These are phyloP conservation scores for Plemyria rubiginata DNA, from an alignment of 2,888 invertebrate species.

Conservation along the genomic window DNA sequence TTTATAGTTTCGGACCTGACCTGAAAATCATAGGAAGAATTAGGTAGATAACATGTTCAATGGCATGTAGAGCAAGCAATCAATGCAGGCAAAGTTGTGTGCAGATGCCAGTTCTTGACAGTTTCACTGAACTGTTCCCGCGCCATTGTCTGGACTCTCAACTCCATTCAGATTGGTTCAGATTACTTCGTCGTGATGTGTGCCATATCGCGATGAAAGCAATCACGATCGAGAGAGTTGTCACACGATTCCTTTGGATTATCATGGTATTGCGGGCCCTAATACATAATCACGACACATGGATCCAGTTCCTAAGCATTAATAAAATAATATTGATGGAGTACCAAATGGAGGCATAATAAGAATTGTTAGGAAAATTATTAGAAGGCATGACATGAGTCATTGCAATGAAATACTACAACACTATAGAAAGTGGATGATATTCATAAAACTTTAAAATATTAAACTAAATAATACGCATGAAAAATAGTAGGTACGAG, in stretches of 20 bases:
- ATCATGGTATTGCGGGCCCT: constrained; percentile 45
- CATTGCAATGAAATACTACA: background rate
- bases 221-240: constrained; percentile 65
- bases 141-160: constrained; percentile 38
- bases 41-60: background rate
- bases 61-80: background rate
- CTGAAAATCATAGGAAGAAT: no score
- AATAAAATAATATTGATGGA: background rate
- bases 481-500: no score
- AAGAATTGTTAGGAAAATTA: background rate
- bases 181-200: constrained; percentile 65
- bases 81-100: background rate
- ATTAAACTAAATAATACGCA: constrained; percentile 8
- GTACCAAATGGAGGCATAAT: background rate
- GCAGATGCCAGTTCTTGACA: constrained; percentile 4
- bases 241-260: constrained; percentile 56
- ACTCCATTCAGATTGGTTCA: constrained; percentile 49
- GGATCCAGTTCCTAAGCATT: constrained; percentile 21
- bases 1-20: background rate
- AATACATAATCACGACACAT: constrained; percentile 37
- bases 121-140: constrained; percentile 39
- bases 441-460: constrained; percentile 1
- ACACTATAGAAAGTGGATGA: no score
- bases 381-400: background rate
- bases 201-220: constrained; percentile 73